Conservation (phyloP, 2,888 invertebrate genomes). For the Diadegma fenestrale region DNA sequence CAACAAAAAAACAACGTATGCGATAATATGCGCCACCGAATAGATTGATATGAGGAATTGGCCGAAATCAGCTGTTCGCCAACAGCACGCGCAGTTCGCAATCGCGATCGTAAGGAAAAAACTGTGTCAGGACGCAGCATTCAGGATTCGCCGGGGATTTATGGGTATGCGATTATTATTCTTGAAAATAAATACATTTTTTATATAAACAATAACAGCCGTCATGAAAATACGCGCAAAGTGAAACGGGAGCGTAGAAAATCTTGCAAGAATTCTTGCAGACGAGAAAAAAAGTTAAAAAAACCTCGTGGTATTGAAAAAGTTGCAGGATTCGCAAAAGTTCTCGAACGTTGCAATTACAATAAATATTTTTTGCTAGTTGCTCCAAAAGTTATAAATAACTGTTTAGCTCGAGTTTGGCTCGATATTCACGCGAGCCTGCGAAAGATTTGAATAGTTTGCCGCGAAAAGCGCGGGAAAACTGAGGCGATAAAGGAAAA, state of each 20-base stretch:
- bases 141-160: background rate
- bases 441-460: background rate
- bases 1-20: conserved; percentile 15
- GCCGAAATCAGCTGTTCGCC: conserved; percentile 48
- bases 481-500: background rate
- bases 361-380: background rate
- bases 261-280: background rate
- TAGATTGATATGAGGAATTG: conserved; percentile 29
- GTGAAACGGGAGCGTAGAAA: background rate
- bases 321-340: no score
- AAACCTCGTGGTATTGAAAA: background rate
- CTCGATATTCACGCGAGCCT: background rate
- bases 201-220: background rate
- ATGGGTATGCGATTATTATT: conserved; percentile 25
- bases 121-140: conserved; percentile 21
- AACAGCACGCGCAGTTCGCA: conserved; percentile 38
- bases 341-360: background rate
- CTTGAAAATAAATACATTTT: background rate
- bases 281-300: background rate
- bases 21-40: conserved; percentile 17
- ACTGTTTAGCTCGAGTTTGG: background rate
- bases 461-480: conserved; percentile 1
- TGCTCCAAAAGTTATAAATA: background rate
- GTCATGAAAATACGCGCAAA: background rate
- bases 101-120: conserved; percentile 25